These are phyloP conservation scores for Prenolepis imparis DNA, from an alignment of 2,888 invertebrate species.

Conservation along the genomic window DNA sequence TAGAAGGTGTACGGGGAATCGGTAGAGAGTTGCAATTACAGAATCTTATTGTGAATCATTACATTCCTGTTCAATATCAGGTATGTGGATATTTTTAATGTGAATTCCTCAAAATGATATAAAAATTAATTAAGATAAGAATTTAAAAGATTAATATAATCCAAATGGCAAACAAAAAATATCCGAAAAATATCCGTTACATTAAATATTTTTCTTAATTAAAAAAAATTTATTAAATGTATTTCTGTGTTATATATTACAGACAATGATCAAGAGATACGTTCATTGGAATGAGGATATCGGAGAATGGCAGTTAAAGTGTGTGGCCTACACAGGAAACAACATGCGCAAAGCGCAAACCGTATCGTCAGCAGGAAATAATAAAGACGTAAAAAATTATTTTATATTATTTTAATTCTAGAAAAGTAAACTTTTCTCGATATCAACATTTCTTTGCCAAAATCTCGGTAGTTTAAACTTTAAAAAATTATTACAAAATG, in stretches of 20 bases:
- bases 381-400: constrained; percentile 81
- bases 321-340: constrained; percentile 99
- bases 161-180: not conserved
- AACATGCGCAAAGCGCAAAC: constrained; percentile 94
- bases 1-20: constrained; percentile 96
- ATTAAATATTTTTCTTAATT: constrained; percentile 17
- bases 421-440: not conserved
- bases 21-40: constrained; percentile 96
- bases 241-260: constrained; percentile 63
- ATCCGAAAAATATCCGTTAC: not conserved
- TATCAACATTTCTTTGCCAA: not conserved
- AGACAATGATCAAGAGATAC: constrained; percentile 96
- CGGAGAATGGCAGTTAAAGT: constrained; percentile 99
- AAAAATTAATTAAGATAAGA: not conserved
- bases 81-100: constrained; percentile 85
- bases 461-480: not conserved
- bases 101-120: not conserved
- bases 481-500: not conserved
- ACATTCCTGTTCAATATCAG: constrained; percentile 97
- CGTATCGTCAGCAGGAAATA: constrained; percentile 78
- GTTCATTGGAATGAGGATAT: constrained; percentile 99
- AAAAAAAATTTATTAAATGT: constrained; percentile 8
- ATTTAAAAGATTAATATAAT: not conserved
- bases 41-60: constrained; percentile 95
- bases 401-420: not conserved